Base-by-base conservation (phyloP, 2,888 invertebrate species). In the Crocallis elinguaria region DNA sequence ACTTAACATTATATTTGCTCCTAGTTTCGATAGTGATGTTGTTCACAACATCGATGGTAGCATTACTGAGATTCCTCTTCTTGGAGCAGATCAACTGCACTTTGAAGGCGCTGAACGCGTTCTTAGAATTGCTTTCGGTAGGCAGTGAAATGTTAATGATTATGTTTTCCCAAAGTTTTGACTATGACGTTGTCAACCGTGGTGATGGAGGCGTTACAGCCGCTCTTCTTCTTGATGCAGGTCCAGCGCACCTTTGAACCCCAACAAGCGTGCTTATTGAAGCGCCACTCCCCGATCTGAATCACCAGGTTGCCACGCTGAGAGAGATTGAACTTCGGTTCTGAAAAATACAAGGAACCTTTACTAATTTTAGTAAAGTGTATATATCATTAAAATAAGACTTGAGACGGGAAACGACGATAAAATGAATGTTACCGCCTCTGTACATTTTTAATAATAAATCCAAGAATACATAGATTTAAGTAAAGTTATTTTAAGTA, bases 71-170 rank as follows among this genome's bases (percentile, higher is more conserved):
- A n/a, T 66, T 79, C 66, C 88, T 90, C 77, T 89, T 91, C 68
- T 90, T 90, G 64, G 88, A 87, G 65, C 90, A 91, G 0, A 87
- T 86, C 90, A 90, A 91, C 8, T 90, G 84, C 1, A 88, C 82
- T 64, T 88, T 89, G 43, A 87, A 80, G 4, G 90, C 90, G 87
- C 88, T 88, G 48, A 82, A 82, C 0, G 88, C 86, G 62, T 90
- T 88, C 63, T 89, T 88, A 68, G n/a, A n/a, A n/a, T n/a, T n/a
- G n/a, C n/a, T n/a, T n/a, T n/a, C n/a, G n/a, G n/a, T n/a, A n/a
- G n/a, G n/a, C n/a, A n/a, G n/a, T 23, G 8, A 8, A 23, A 8
- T 4, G 8, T 27, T 38, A 89, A 75, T 90, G 90, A 58, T 90
- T 90, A 62, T 90, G 90, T 51, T 81, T 82, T 1, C 90, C 89